A percentile compares a stretch with the other conserved stretches of the same genome.
These are phyloP conservation scores for Takifugu ocellatus DNA, from an alignment of 2,797 vertebrate genomes.

Conservation along the genomic window DNA sequence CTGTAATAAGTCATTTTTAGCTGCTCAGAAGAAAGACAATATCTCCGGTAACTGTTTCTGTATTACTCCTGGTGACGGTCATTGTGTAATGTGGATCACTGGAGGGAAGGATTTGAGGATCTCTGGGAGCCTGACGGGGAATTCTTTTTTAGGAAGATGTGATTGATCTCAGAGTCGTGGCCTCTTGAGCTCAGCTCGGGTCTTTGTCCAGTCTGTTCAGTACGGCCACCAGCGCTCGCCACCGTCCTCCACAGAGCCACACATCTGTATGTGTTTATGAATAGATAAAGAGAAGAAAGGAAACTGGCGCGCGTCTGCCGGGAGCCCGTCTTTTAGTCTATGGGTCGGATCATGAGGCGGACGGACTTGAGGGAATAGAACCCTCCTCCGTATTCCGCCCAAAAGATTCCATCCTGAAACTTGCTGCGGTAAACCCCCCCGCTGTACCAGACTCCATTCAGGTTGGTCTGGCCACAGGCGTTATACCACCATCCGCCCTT, in stretches of 20 bases:
- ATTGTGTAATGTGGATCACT: neutral
- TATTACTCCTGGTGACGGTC: conserved; percentile 6
- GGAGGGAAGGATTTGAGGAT: too few relatives aligned
- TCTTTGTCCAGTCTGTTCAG: conserved; percentile 20
- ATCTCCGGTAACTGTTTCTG: conserved; percentile 43
- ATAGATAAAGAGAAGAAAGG: conserved; percentile 23
- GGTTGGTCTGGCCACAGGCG: conserved; percentile 91
- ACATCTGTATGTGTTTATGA: conserved; percentile 40
- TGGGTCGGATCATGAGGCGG: conserved; percentile 95
- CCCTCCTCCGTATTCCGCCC: conserved; percentile 96
- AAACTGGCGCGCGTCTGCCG: conserved; percentile 10
- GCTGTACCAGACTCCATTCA: conserved; percentile 94
- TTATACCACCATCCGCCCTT: conserved; percentile 99
- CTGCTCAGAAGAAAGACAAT: conserved; percentile 58
- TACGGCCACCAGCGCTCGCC: conserved; percentile 23
- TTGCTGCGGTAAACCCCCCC: conserved; percentile 94
- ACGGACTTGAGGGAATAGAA: conserved; percentile 93
- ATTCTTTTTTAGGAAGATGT: too few relatives aligned
- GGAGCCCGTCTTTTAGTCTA: conserved; percentile 76
- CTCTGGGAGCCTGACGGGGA: too few relatives aligned
- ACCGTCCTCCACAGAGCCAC: conserved; percentile 10
- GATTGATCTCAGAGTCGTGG: too few relatives aligned
- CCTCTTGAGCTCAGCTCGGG: conserved; percentile 2
- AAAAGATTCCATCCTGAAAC: conserved; percentile 96
- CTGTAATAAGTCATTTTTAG: conserved; percentile 46